phyloP scores from a whole-genome alignment of 1,140 invertebrate genomes.

The Tenebrio molitor region DNA sequence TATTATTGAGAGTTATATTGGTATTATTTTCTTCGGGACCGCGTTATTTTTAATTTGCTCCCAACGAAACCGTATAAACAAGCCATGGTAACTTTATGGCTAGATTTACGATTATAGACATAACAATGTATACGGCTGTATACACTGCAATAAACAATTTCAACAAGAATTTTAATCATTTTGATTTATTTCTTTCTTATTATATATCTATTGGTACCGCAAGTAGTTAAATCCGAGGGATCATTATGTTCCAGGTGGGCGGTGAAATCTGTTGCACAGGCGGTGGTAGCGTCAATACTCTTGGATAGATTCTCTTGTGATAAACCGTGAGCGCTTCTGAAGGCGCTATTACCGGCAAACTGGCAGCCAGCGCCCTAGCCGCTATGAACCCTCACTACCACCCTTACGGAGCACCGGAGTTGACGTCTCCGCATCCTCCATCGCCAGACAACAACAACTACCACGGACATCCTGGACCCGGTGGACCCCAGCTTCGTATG shows the following conservation, averaged over 20 bases:
- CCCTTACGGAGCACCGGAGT: conserved; percentile 74
- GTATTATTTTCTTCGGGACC: conserved; percentile 44
- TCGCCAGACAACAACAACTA: conserved; percentile 73
- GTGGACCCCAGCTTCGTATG: conserved; percentile 61
- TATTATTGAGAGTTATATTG: conserved; percentile 47
- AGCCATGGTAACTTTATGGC: conserved; percentile 38
- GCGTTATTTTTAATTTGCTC: conserved; percentile 45
- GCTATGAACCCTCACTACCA: conserved; percentile 81
- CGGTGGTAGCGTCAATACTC: conserved; percentile 10
- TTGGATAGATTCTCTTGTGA: conserved; percentile 28
- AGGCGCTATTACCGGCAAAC: conserved; percentile 67
- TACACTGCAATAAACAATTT: conserved; percentile 18
- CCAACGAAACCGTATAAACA: conserved; percentile 42
- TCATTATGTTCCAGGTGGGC: conserved; percentile 28
- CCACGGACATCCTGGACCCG: conserved; percentile 62
- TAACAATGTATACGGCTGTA: conserved; percentile 25
- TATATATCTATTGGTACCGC: background rate
- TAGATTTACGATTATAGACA: conserved; percentile 44
- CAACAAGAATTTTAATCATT: conserved; percentile 34
- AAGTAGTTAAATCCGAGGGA: conserved; percentile 1
- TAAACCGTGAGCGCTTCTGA: conserved; percentile 58
- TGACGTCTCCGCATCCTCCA: conserved; percentile 77
- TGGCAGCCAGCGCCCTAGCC: conserved; percentile 75
- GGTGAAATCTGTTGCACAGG: conserved; percentile 4
- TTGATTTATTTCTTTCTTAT: conserved; percentile 31